These are phyloP conservation scores for Diadegma fenestrale DNA, from an alignment of 2,888 invertebrate species.

Conservation along the genomic window DNA sequence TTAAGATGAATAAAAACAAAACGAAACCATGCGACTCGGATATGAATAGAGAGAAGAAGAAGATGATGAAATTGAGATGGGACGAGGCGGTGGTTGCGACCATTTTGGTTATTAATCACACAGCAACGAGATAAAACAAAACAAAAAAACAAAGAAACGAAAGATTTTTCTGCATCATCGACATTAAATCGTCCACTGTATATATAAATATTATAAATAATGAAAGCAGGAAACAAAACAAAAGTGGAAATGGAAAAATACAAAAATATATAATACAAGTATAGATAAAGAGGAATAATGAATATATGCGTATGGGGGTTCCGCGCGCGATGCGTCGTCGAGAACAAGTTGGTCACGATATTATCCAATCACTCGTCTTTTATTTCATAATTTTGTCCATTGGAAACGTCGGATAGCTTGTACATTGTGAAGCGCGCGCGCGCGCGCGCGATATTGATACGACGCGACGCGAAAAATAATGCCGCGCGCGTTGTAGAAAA, in stretches of 20 bases:
- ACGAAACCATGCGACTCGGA: background rate
- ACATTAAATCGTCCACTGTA: slow-evolving; percentile 77
- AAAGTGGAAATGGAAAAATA: slow-evolving; percentile 32
- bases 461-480: too few species aligned
- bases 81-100: slow-evolving; percentile 50
- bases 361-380: slow-evolving; percentile 36
- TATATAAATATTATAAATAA: slow-evolving; percentile 83
- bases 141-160: background rate
- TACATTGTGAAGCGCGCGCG: slow-evolving; percentile 40
- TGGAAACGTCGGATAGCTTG: slow-evolving; percentile 57
- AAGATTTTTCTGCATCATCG: slow-evolving; percentile 69
- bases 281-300: slow-evolving; percentile 70
- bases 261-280: slow-evolving; percentile 68
- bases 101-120: slow-evolving; percentile 43
- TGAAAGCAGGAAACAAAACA: slow-evolving; percentile 33
- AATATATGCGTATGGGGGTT: slow-evolving; percentile 69
- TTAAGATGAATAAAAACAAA: slow-evolving; percentile 17
- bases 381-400: slow-evolving; percentile 30
- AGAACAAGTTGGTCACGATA: slow-evolving; percentile 65
- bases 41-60: background rate
- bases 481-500: too few species aligned
- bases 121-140: slow-evolving; percentile 33
- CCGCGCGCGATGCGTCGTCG: slow-evolving; percentile 74
- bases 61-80: background rate
- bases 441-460: too few species aligned